Conservation (phyloP, 2,113 vertebrate genomes). For the Cryptomyrus ogoouensis region DNA sequence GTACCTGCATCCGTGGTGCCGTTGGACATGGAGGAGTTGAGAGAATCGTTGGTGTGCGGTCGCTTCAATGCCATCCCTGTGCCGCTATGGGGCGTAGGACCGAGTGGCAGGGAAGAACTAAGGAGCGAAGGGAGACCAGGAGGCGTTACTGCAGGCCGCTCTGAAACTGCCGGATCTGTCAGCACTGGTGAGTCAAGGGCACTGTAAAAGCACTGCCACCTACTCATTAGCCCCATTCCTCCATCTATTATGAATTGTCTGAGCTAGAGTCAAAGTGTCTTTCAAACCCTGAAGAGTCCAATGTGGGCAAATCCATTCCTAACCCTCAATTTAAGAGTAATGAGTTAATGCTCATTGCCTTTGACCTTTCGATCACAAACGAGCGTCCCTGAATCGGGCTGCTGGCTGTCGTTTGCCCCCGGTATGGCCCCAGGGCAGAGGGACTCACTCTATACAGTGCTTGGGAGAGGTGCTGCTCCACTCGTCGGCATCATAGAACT, state of each 20-base stretch:
- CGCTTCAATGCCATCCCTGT: conserved; percentile 77
- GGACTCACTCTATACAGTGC: conserved; percentile 81
- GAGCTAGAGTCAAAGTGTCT: not conserved
- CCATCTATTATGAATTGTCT: not conserved
- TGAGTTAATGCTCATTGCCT: not conserved
- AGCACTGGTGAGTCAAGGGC: not conserved
- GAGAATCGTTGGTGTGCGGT: conserved; percentile 86
- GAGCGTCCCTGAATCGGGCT: not conserved
- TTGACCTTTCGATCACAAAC: not conserved
- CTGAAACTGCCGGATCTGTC: not conserved
- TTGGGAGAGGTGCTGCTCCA: conserved; percentile 91
- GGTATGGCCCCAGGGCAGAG: not conserved
- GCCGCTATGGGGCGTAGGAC: conserved; percentile 67
- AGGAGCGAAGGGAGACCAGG: not conserved
- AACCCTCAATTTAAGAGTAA: not conserved
- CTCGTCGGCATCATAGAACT: conserved; percentile 97
- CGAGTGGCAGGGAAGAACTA: conserved; percentile 73
- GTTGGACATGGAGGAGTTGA: conserved; percentile 94
- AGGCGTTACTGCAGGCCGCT: not conserved
- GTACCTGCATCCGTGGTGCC: conserved; percentile 90
- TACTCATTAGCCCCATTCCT: not conserved
- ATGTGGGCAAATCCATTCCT: not conserved
- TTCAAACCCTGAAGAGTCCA: not conserved
- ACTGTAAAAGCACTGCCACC: not conserved
- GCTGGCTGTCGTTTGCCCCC: not conserved